Percentiles rank a stretch among this genome's conserved stretches.
Conservation (phyloP, 2,797 vertebrate genomes). For the Ibycter americanus region DNA sequence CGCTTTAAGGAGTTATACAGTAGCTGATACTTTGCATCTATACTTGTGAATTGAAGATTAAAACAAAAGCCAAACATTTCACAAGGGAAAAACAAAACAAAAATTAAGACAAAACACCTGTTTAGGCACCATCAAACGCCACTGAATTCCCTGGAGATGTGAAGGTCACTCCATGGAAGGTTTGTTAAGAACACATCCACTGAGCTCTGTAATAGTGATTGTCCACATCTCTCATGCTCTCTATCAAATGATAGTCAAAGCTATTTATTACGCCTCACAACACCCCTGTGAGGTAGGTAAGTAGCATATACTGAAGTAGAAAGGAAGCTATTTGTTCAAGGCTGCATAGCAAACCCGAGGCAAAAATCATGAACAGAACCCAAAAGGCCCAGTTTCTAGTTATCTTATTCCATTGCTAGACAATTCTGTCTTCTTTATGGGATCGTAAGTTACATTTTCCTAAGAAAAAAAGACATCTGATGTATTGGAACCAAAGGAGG, state of each 20-base stretch:
- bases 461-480: not conserved
- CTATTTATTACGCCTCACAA: not conserved
- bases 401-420: not conserved
- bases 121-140: not conserved
- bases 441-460: not conserved
- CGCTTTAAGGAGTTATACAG: fast-evolving
- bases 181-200: not conserved
- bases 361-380: not conserved
- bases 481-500: not conserved
- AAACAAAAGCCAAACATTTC: not conserved
- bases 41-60: not conserved
- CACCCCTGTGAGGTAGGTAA: not conserved
- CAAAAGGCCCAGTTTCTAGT: not conserved
- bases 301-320: not conserved
- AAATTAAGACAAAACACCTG: not conserved
- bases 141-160: not conserved
- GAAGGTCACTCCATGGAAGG: not conserved
- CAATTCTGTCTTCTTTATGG: not conserved
- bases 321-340: not conserved
- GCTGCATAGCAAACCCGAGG: not conserved
- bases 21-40: not conserved
- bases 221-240: not conserved
- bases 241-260: not conserved
- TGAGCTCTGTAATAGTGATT: not conserved
- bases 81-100: not conserved